Evolutionary conservation across 1,140 invertebrate species (phyloP).

Genomic region (Drosophila kikkawai): DNA sequence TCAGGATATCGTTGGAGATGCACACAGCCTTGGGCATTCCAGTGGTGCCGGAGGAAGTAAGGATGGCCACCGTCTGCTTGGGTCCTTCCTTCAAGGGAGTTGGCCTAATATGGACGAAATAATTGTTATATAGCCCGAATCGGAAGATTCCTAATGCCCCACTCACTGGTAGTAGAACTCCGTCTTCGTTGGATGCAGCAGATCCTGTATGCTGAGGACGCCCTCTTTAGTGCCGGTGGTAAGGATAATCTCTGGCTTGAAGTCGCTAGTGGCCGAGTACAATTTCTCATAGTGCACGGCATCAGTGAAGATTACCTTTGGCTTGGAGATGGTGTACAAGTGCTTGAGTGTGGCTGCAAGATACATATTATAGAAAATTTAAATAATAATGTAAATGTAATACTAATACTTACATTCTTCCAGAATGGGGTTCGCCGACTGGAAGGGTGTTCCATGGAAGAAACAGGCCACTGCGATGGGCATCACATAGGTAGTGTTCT

Average conservation of each 20-base stretch:
- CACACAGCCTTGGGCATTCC: constrained; percentile 92
- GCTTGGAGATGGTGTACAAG: constrained; percentile 57
- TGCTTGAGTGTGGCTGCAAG: constrained; percentile 41
- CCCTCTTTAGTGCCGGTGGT: constrained; percentile 50
- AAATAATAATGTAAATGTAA: too few relatives aligned
- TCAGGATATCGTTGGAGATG: constrained; percentile 86
- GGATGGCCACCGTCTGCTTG: constrained; percentile 73
- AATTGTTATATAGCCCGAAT: too few relatives aligned
- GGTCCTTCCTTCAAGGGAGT: constrained; percentile 42
- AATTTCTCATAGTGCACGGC: constrained; percentile 31
- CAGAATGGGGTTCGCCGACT: constrained; percentile 52
- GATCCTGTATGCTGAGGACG: constrained; percentile 52
- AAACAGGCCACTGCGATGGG: constrained; percentile 51
- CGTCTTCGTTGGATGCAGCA: constrained; percentile 51
- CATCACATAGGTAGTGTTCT: constrained; percentile 53
- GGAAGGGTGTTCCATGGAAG: constrained; percentile 59
- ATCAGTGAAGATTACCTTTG: constrained; percentile 55
- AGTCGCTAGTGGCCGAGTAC: constrained; percentile 30
- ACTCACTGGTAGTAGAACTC: constrained; percentile 69
- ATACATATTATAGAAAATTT: neutral
- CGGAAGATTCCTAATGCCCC: fast-evolving
- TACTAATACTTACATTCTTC: constrained; percentile 42
- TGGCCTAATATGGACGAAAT: constrained; percentile 26
- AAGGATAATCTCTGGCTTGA: constrained; percentile 44
- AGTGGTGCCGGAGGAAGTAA: constrained; percentile 90